A percentile compares a stretch with the other conserved stretches of the same genome.
These are phyloP conservation scores for Shinisaurus crocodilurus DNA, from an alignment of 2,113 vertebrate genomes.

Conservation along the genomic window DNA sequence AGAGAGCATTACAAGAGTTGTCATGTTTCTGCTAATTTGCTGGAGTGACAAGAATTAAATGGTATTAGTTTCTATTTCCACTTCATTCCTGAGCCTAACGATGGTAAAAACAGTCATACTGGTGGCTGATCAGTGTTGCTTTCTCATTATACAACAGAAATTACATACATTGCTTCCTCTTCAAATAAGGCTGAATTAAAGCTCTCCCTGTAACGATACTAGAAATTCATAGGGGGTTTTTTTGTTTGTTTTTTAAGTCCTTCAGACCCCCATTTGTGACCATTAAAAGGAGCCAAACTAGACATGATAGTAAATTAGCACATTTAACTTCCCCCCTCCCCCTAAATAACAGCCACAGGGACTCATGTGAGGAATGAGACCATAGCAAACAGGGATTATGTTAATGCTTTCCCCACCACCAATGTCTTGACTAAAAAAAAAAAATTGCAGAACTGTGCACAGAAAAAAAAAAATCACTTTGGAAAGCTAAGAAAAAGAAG, in stretches of 20 bases:
- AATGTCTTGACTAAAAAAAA: too few species aligned
- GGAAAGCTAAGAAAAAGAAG: too few species aligned
- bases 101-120: neutral
- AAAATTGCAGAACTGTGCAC: too few species aligned
- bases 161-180: neutral
- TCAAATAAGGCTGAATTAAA: neutral
- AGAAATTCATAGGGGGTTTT: neutral
- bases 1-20: constrained; percentile 1
- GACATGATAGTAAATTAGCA: too few species aligned
- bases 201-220: neutral
- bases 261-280: neutral
- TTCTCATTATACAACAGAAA: constrained; percentile 22
- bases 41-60: constrained; percentile 21
- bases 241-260: fast-evolving
- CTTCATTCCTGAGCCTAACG: constrained; percentile 20
- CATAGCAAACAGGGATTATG: too few species aligned
- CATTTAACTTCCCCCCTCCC: too few species aligned
- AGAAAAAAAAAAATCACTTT: too few species aligned
- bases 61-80: constrained; percentile 18
- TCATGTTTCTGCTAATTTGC: constrained; percentile 35
- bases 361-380: too few species aligned
- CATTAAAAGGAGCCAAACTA: neutral
- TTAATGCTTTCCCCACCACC: too few species aligned
- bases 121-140: neutral
- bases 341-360: too few species aligned